Evolutionary conservation across 1,140 invertebrate genomes (phyloP).

Genomic region (Drosophila elegans): DNA sequence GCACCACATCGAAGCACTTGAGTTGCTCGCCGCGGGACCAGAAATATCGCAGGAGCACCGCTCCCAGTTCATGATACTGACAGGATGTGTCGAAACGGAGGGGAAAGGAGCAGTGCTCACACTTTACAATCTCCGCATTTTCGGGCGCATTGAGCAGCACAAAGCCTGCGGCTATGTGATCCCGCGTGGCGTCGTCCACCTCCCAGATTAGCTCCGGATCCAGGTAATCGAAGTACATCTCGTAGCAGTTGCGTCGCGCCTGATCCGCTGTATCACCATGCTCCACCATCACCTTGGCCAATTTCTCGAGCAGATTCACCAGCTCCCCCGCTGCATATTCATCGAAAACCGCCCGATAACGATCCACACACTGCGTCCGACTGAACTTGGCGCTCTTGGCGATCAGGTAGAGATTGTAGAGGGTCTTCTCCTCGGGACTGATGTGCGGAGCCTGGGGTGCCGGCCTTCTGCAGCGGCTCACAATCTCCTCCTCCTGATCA

Average conservation of each 20-base stretch:
- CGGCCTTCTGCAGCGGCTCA: conserved; percentile 44
- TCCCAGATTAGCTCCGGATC: conserved; percentile 84
- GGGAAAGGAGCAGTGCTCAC: conserved; percentile 75
- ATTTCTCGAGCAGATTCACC: conserved; percentile 63
- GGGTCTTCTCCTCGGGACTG: conserved; percentile 82
- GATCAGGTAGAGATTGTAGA: conserved; percentile 83
- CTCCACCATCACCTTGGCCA: conserved; percentile 73
- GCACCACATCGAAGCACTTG: conserved; percentile 79
- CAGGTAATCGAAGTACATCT: conserved; percentile 84
- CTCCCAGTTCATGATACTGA: conserved; percentile 75
- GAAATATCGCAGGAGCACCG: conserved; percentile 74
- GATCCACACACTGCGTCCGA: conserved; percentile 76
- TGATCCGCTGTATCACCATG: conserved; percentile 73
- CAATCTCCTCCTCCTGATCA: conserved; percentile 74
- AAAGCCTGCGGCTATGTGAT: conserved; percentile 77
- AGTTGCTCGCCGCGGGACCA: conserved; percentile 83
- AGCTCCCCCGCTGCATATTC: conserved; percentile 76
- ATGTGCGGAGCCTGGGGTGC: conserved; percentile 42
- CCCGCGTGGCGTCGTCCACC: conserved; percentile 74
- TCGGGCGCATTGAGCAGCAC: conserved; percentile 58
- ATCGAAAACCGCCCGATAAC: conserved; percentile 78
- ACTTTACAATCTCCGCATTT: conserved; percentile 63
- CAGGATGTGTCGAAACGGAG: conserved; percentile 75
- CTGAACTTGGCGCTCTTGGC: conserved; percentile 79
- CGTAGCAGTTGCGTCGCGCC: conserved; percentile 73